Evolutionary conservation across 2,113 vertebrate species (phyloP), one percentile per base, ranked within the genome.

Genomic region (Chelonoidis abingdonii): DNA sequence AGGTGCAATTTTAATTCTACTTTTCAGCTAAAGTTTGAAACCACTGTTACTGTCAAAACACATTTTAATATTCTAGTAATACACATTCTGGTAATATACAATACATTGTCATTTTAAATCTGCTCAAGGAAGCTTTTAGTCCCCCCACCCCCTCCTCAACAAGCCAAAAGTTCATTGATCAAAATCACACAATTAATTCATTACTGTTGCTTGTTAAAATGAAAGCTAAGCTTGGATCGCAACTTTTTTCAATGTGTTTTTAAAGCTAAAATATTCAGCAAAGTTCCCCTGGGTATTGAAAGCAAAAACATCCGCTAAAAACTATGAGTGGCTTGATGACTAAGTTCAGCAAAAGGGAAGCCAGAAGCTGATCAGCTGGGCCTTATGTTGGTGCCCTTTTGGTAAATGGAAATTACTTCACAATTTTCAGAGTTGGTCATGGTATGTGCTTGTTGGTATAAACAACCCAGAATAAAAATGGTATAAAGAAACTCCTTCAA

Each of bases 251-350:
- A 7, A 35, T 76, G 69, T 35, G n/a, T 52, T 84, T 76, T 41
- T 35, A 87, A 94, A 95, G 81, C 89, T 82, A 92, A 96, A 95
- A 87, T 87, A 88, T 65, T 96, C 79, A 54, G 75, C 93, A 86
- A 96, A 94, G 81, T 96, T 94, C 89, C 47, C 65, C 85, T 97
- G 89, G 83, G 69, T 93, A 96, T 94, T 97, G 94, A 95, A 97
- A 97, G 91, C 87, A 97, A 97, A 97, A 97, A 90, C 93, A 97
- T 95, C 92, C 96, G 97, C 89, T 94, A 89, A 93, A 65, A 93
- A 75, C 84, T 91, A 92, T 89, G 86, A 96, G 62, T 89, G 89
- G 38, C n/a, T 94, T 95, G 93, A 86, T 94, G 94, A 92, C 94
- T 86, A 87, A 96, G 94, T 94, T 97, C 85, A 96, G 88, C 80